These are phyloP conservation scores for Eclectus roratus DNA, from an alignment of 2,113 vertebrate species.

Conservation along the genomic window DNA sequence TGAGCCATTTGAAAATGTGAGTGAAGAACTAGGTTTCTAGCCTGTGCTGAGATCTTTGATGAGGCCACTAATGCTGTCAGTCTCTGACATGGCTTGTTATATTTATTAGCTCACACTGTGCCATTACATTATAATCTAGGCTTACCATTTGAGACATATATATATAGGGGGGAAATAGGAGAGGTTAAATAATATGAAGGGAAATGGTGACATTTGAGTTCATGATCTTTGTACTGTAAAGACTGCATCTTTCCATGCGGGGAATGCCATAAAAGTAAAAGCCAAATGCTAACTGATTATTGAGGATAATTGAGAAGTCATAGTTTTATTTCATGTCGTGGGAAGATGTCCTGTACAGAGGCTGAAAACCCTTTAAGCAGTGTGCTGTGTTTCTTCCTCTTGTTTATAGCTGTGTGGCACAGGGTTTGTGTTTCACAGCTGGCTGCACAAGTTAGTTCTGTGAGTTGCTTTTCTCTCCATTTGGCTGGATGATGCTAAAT, in stretches of 20 bases:
- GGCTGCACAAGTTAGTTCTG: neutral
- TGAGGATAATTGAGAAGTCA: neutral
- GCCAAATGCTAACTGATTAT: neutral
- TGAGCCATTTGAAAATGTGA: neutral
- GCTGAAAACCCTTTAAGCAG: neutral
- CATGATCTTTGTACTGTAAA: neutral
- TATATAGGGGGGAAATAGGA: neutral
- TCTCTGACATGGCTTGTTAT: neutral
- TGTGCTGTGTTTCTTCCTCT: neutral
- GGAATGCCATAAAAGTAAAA: neutral
- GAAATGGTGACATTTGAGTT: neutral
- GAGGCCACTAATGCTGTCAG: neutral
- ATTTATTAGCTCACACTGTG: neutral
- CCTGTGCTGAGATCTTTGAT: neutral
- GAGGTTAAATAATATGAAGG: neutral
- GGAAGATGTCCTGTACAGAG: neutral
- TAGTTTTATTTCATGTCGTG: neutral
- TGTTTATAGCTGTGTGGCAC: neutral
- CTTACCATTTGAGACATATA: neutral
- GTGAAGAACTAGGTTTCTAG: neutral
- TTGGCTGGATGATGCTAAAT: neutral
- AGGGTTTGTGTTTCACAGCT: neutral
- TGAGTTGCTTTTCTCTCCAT: neutral
- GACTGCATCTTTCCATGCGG: neutral
- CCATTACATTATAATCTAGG: neutral